These are phyloP conservation scores for Hydrochoerus hydrochaeris DNA, from an alignment of 2,113 vertebrate genomes.

Conservation along the genomic window DNA sequence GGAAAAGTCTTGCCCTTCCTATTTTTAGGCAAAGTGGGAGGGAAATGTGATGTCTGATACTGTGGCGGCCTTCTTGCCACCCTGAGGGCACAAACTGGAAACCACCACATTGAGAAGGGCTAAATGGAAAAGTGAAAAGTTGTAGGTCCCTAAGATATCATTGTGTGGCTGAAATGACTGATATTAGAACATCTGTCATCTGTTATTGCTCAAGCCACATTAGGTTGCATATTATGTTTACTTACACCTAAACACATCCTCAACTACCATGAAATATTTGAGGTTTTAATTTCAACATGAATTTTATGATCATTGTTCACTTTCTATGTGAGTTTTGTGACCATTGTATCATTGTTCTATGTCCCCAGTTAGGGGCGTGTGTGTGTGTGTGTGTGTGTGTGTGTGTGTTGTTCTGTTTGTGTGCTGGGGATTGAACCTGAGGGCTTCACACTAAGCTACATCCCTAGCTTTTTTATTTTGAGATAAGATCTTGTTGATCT, in stretches of 20 bases:
- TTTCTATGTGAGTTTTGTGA: conserved; percentile 8
- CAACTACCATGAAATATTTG: not conserved
- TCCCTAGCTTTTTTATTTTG: not conserved
- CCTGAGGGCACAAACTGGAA: not conserved
- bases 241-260: not conserved
- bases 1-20: conserved; percentile 25
- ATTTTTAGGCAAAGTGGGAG: not conserved
- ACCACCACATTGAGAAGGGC: not conserved
- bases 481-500: not conserved
- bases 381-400: not conserved
- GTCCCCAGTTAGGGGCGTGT: not conserved
- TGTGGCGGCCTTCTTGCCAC: not conserved
- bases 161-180: not conserved
- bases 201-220: not conserved
- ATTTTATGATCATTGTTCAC: not conserved
- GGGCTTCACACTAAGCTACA: not conserved
- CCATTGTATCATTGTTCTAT: not conserved
- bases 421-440: not conserved
- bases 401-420: not conserved
- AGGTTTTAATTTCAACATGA: not conserved
- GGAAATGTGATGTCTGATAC: not conserved
- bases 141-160: not conserved
- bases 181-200: not conserved
- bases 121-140: not conserved
- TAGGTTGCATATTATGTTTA: conserved; percentile 12